Evolutionary conservation across 1,140 invertebrate genomes (phyloP), one percentile per base, ranked within the genome.

Genomic region (Pseudomyrmex flavicornis): DNA sequence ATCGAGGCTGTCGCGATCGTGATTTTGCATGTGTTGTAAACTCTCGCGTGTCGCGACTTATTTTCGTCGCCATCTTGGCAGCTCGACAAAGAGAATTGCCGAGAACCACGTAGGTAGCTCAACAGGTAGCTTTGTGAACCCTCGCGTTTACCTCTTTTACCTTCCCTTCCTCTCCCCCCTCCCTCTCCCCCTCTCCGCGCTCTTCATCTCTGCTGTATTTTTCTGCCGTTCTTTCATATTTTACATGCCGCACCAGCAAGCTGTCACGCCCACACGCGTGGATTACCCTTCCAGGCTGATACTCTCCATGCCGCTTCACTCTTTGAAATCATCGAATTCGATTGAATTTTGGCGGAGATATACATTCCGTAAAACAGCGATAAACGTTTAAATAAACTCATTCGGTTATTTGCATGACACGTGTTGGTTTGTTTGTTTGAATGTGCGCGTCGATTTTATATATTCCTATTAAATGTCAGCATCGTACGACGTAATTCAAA

Each of bases 101-200:
- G 84, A 82, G 84, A 86, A 83, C 65, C 5, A 69, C 69, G 65
- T 68, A 86, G 72, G 22, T 61, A 83, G 84, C 79, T 87, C 85
- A 87, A 87, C 85, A 87, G 85, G 85, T 87, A 87, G 85, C 85
- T 50, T 66, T 54, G 54, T 66, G 58, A 77, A 75, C 50, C 48
- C 35, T 35, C 35, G 35, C 35, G 35, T 35, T 35, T 35, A 35
- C 35, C 35, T 5, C 35, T 35, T 35, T 35, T 35, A 7, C 35
- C 5, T 35, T 35, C 5, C 0, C 5, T 7, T 35, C 5, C 35
- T 35, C 35, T 70, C 54, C 9, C 12, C 35, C 17, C 70, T 0
- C 17, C 46, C 2, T 26, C 35, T 22, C 70, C 1, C 17, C 46
- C 2, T 26, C 3, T 80, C 4, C 35, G 35, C 35, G 35, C 35